These are phyloP conservation scores for Barnardius zonarius DNA, from an alignment of 2,113 vertebrate genomes.

Conservation along the genomic window DNA sequence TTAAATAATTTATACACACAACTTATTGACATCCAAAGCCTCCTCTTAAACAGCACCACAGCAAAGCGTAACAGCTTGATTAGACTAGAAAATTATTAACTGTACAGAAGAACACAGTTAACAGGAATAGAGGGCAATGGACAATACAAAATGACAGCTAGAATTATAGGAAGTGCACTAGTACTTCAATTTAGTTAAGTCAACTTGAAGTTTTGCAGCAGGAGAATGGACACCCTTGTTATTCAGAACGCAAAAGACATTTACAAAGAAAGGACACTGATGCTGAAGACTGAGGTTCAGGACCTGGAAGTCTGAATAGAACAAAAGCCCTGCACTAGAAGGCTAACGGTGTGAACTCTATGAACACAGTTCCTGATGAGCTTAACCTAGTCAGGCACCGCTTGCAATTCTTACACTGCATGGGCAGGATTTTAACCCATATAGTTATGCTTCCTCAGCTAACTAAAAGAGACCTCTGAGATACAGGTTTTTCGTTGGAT, in stretches of 20 bases:
- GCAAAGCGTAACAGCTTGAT: not conserved
- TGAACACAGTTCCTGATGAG: not conserved
- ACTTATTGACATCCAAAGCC: slow-evolving; percentile 15
- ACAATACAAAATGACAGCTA: not conserved
- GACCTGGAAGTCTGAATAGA: not conserved
- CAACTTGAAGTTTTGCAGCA: not conserved
- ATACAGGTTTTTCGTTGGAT: not conserved
- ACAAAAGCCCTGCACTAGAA: not conserved
- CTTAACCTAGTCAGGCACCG: not conserved
- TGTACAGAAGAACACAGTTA: not conserved
- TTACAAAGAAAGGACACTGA: not conserved
- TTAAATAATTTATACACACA: slow-evolving; percentile 50
- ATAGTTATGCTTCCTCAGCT: not conserved
- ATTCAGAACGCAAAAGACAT: not conserved
- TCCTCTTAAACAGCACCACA: not conserved
- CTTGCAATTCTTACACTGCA: not conserved
- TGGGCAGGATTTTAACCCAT: not conserved
- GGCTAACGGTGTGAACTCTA: not conserved
- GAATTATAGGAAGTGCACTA: not conserved
- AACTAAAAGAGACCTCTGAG: not conserved
- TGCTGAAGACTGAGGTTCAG: not conserved
- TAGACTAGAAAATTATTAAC: slow-evolving; percentile 12
- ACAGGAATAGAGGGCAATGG: not conserved
- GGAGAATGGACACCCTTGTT: not conserved
- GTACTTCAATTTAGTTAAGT: not conserved